These are phyloP conservation scores for Gonocerus acuteangulatus DNA, from an alignment of 2,888 invertebrate species.

Conservation along the genomic window DNA sequence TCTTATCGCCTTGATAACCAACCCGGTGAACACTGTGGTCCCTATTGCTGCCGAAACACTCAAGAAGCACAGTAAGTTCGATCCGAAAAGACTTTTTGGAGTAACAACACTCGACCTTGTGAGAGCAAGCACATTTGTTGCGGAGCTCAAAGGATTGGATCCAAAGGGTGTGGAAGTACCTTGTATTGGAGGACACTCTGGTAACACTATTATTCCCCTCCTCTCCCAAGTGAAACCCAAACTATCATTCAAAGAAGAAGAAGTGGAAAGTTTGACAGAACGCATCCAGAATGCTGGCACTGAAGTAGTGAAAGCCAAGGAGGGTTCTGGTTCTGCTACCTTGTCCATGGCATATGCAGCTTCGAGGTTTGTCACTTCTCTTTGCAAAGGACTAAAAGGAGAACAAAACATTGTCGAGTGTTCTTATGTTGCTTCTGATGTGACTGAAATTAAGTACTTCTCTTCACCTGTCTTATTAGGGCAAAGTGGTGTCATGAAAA, in stretches of 20 bases:
- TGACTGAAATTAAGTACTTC: constrained; percentile 87
- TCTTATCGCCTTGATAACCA: constrained; percentile 89
- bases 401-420: constrained; percentile 86
- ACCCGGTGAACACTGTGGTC: constrained; percentile 97
- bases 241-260: constrained; percentile 67
- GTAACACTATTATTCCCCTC: constrained; percentile 93
- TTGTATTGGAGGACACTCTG: constrained; percentile 97
- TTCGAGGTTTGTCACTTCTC: constrained; percentile 77
- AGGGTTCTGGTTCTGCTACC: constrained; percentile 96
- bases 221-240: constrained; percentile 83
- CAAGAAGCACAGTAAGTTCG: constrained; percentile 82
- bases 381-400: constrained; percentile 78
- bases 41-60: constrained; percentile 93
- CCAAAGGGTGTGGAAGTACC: constrained; percentile 77
- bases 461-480: constrained; percentile 84
- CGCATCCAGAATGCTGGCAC: constrained; percentile 98
- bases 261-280: constrained; percentile 76
- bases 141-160: constrained; percentile 79
- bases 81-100: constrained; percentile 86
- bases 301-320: constrained; percentile 96
- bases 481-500: constrained; percentile 86
- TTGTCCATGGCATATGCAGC: constrained; percentile 98
- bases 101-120: constrained; percentile 95
- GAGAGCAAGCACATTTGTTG: constrained; percentile 87
- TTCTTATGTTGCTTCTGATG: constrained; percentile 79